Base-by-base conservation (phyloP, 2,797 vertebrate species). In the Sebastes aleutianus region DNA sequence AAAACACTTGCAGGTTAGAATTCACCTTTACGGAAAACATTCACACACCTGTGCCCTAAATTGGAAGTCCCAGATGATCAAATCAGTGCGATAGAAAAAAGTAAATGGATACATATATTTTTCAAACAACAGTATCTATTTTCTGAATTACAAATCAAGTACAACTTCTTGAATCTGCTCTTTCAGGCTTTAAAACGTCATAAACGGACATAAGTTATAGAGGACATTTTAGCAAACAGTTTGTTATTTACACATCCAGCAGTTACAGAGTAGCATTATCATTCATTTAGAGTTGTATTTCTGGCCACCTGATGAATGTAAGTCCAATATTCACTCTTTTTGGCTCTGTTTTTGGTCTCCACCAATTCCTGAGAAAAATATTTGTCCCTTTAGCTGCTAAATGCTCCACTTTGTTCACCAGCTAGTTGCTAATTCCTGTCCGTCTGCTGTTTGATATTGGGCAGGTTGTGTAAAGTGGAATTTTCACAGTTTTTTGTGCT, bases 21-120 rank as follows among this genome's bases (percentile, higher is more conserved):
- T 65, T 74, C 18, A 73, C 36, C 10, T 66, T 56, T 26, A 27
- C 10, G 4, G 24, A 22, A 71, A 50, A 59, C 27, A 74, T 71
- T 57, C 10, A 56, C 26, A 70, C 47, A 80, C 22, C 36, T 78
- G 56, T 54, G 43, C 34, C 27, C 65, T 72, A 47, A 79, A 76
- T 16, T 70, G 29, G 14, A 69, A 61, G 34, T 70, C 26, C 31
- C 5, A 47, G 11, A 75, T 24, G 27, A 39, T n/a, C n/a, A 57
- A 69, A 47, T 26, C 2, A 47, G 50, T 36, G 27, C 4, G 2
- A 22, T 24, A 53, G 14, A 56, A 57, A 56, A 47, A 77, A 5
- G 26, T 8, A 18, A 39, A 54, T 39, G 9, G 6, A 64, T n/a
- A n/a, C n/a, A n/a, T n/a, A n/a, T n/a, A n/a, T n/a, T n/a, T n/a